A percentile compares a stretch with the other conserved stretches of the same genome.
These are phyloP conservation scores for Dryoscopus gambensis DNA, from an alignment of 2,113 vertebrate genomes.

Conservation along the genomic window DNA sequence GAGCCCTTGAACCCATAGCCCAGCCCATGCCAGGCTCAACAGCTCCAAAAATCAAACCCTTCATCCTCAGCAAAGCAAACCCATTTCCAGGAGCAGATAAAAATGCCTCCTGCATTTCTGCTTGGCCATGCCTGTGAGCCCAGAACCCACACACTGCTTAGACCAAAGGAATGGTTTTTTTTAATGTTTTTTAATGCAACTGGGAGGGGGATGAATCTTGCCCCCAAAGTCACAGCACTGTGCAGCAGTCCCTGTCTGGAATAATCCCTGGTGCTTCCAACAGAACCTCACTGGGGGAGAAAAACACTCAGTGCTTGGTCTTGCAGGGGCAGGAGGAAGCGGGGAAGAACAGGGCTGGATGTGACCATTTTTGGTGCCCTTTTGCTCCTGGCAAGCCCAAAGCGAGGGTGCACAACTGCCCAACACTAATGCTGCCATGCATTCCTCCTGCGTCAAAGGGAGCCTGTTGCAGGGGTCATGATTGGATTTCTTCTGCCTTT, in stretches of 20 bases:
- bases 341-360: not conserved
- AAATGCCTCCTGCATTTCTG: not conserved
- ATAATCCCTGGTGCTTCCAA: not conserved
- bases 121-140: not conserved
- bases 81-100: not conserved
- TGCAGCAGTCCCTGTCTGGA: not conserved
- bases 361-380: not conserved
- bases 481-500: not conserved
- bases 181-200: not conserved
- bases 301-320: not conserved
- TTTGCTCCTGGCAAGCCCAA: not conserved
- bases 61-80: not conserved
- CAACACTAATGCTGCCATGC: accelerated
- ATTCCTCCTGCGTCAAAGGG: not conserved
- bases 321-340: not conserved
- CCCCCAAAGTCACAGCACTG: not conserved
- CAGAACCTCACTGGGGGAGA: not conserved
- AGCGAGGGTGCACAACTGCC: not conserved
- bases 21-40: not conserved
- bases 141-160: not conserved
- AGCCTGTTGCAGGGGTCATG: not conserved
- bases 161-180: not conserved
- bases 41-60: not conserved
- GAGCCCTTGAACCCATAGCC: not conserved
- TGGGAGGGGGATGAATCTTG: not conserved